Percentiles rank a stretch among this genome's conserved stretches.
These are phyloP conservation scores for Zaprionus obscuricornis DNA, from an alignment of 2,888 invertebrate species.

Conservation along the genomic window DNA sequence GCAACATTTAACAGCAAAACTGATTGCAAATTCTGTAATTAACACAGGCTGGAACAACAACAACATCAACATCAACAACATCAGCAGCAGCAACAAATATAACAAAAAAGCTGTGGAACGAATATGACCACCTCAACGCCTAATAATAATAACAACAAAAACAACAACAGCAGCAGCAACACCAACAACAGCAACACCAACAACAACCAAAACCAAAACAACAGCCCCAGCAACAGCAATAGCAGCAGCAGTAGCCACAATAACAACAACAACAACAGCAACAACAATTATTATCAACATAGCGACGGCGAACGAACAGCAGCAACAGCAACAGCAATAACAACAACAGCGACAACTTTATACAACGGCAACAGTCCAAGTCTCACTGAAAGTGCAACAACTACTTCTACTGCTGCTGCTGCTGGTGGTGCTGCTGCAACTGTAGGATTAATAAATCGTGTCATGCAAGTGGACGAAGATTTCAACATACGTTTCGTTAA, in stretches of 20 bases:
- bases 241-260: conserved; percentile 6
- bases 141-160: conserved; percentile 48
- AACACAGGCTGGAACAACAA: conserved; percentile 45
- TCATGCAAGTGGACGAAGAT: conserved; percentile 84
- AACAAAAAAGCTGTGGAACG: conserved; percentile 35
- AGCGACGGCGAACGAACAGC: conserved; percentile 20
- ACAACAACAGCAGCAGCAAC: conserved; percentile 38
- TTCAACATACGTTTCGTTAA: conserved; percentile 84
- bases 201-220: conserved; percentile 26
- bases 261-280: conserved; percentile 11
- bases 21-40: conserved; percentile 52
- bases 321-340: conserved; percentile 22
- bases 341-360: conserved; percentile 26
- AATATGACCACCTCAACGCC: conserved; percentile 72
- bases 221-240: conserved; percentile 19
- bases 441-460: conserved; percentile 70
- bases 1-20: conserved; percentile 50
- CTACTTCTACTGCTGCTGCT: no score
- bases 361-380: conserved; percentile 39
- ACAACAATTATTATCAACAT: conserved; percentile 28
- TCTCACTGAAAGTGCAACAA: conserved; percentile 27
- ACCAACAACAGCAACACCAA: conserved; percentile 22
- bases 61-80: conserved; percentile 22
- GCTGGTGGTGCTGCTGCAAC: conserved; percentile 10
- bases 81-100: conserved; percentile 35